These are phyloP conservation scores for Semicossyphus pulcher DNA, from an alignment of 2,113 vertebrate genomes.

Conservation along the genomic window DNA sequence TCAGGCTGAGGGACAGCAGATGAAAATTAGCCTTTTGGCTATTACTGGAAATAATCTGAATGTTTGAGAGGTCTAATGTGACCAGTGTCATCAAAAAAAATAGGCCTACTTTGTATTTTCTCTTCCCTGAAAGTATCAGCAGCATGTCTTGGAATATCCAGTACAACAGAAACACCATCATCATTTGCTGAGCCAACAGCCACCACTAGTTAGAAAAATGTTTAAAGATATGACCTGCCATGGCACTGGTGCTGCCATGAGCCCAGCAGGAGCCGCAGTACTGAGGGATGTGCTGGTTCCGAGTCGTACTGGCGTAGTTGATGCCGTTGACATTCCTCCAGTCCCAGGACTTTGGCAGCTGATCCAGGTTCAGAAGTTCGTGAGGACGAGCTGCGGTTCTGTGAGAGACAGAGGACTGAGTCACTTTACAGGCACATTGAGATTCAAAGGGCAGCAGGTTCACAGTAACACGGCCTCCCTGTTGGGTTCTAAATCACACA, in stretches of 20 bases:
- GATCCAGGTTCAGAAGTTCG: slow-evolving; percentile 79
- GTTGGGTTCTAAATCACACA: not conserved
- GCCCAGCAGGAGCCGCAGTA: slow-evolving; percentile 97
- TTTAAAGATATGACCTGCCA: slow-evolving; percentile 85
- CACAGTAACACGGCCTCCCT: not conserved
- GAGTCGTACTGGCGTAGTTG: slow-evolving; percentile 88
- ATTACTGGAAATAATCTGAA: too few species aligned
- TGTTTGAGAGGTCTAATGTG: too few species aligned
- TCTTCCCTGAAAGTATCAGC: too few species aligned
- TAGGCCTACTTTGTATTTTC: too few species aligned
- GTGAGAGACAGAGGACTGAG: not conserved
- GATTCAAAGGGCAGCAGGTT: not conserved
- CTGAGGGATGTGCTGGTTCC: slow-evolving; percentile 94
- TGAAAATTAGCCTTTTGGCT: too few species aligned
- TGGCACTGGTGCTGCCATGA: slow-evolving; percentile 90
- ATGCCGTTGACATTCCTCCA: slow-evolving; percentile 88
- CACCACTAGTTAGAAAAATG: too few species aligned
- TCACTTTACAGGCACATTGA: not conserved
- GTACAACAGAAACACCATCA: too few species aligned
- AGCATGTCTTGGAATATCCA: too few species aligned
- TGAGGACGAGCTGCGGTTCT: slow-evolving; percentile 81
- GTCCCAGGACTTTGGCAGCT: slow-evolving; percentile 88
- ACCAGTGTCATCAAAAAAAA: too few species aligned
- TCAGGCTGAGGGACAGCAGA: too few species aligned
- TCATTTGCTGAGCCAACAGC: not conserved